Conservation (phyloP, 2,113 vertebrate species). For the Engystomops pustulosus region DNA sequence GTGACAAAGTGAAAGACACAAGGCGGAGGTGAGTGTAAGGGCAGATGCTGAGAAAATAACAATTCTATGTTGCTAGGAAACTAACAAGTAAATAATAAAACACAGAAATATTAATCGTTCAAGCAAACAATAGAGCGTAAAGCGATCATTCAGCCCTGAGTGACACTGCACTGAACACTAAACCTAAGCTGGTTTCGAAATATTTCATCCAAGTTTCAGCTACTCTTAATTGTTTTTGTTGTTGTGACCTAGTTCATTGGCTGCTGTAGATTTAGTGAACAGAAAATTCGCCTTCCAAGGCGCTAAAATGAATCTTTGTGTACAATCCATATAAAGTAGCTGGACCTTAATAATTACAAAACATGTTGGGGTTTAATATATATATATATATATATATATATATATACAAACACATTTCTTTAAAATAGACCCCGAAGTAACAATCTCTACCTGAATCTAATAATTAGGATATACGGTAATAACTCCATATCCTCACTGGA, state of each 20-base stretch:
- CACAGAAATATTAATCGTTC: constrained; percentile 47
- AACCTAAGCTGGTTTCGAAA: constrained; percentile 44
- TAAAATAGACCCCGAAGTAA: too few species aligned
- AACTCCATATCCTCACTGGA: too few species aligned
- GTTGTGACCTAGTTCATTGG: constrained; percentile 2
- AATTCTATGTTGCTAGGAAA: constrained; percentile 28
- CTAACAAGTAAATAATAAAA: constrained; percentile 27
- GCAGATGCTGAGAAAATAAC: constrained; percentile 20
- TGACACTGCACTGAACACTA: constrained; percentile 36
- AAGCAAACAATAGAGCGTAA: constrained; percentile 36
- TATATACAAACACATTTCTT: too few species aligned
- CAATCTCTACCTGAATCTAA: too few species aligned
- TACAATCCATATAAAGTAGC: too few species aligned
- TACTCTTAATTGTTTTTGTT: constrained; percentile 38
- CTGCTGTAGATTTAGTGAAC: too few species aligned
- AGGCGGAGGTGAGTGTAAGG: constrained; percentile 33
- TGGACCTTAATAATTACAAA: too few species aligned
- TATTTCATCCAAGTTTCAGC: constrained; percentile 53
- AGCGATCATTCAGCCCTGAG: constrained; percentile 42
- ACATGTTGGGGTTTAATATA: too few species aligned
- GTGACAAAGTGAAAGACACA: neutral
- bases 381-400: too few species aligned
- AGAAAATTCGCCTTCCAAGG: too few species aligned
- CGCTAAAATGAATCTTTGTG: too few species aligned
- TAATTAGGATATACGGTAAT: too few species aligned